Evolutionary conservation across 2,888 invertebrate genomes (phyloP).

Genomic region (Alentia gelatinosa): DNA sequence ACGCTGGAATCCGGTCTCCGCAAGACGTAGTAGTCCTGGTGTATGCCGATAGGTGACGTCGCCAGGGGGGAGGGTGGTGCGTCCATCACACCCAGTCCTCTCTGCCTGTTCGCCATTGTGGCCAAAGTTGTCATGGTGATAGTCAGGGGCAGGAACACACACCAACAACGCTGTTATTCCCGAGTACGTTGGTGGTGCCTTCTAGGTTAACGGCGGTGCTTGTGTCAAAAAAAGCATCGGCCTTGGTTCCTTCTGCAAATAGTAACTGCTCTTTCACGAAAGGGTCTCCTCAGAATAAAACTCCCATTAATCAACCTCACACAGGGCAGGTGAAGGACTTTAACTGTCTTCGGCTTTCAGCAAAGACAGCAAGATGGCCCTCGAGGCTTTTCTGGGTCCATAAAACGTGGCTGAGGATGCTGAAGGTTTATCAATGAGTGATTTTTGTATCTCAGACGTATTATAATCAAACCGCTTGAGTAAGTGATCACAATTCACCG

Average conservation of each 20-base stretch:
- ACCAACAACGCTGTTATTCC: neutral
- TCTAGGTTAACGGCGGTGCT: neutral
- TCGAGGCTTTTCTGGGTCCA: too few relatives aligned
- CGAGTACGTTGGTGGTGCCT: neutral
- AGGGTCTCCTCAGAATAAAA: neutral
- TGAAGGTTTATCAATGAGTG: too few relatives aligned
- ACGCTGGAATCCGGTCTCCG: slow-evolving; percentile 44
- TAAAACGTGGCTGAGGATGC: too few relatives aligned
- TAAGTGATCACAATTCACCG: too few relatives aligned
- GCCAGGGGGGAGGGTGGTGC: neutral
- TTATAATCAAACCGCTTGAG: too few relatives aligned
- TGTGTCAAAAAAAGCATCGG: too few relatives aligned
- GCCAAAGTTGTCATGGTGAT: neutral
- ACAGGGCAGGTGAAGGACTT: too few relatives aligned
- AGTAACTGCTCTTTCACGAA: too few relatives aligned
- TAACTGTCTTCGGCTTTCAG: too few relatives aligned
- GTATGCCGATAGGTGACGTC: slow-evolving; percentile 29
- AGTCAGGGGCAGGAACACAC: neutral
- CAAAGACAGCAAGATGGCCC: too few relatives aligned
- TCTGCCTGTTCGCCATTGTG: neutral
- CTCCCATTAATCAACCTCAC: neutral
- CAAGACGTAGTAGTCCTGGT: slow-evolving; percentile 55
- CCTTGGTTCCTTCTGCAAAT: too few relatives aligned
- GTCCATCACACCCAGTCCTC: neutral
- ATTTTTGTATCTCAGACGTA: too few relatives aligned